Evolutionary conservation across 2,113 vertebrate species (phyloP).

Genomic region (Pterocles gutturalis): DNA sequence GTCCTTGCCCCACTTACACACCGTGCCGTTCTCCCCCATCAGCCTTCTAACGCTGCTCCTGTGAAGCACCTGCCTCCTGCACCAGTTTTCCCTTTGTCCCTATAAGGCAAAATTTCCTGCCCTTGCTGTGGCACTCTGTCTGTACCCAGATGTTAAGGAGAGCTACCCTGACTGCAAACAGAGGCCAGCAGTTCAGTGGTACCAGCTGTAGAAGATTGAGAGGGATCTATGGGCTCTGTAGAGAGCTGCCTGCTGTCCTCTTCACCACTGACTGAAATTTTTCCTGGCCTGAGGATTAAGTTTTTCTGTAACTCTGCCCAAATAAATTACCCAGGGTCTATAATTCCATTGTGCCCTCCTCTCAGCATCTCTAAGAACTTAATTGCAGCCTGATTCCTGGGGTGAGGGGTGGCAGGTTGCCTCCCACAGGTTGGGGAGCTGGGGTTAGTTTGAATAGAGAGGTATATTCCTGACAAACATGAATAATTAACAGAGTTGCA

Average conservation of each 20-base stretch:
- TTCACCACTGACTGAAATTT: not conserved
- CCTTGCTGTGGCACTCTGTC: not conserved
- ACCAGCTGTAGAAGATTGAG: not conserved
- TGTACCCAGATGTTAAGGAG: not conserved
- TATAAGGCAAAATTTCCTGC: not conserved
- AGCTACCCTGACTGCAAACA: not conserved
- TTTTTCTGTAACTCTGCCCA: slow-evolving; percentile 31
- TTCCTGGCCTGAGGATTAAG: not conserved
- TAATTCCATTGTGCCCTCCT: not conserved
- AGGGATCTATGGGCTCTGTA: not conserved
- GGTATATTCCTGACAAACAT: not conserved
- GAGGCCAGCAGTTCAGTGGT: not conserved
- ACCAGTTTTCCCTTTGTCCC: not conserved
- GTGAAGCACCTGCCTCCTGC: not conserved
- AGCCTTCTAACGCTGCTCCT: not conserved
- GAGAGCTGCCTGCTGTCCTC: not conserved
- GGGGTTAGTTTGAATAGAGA: not conserved
- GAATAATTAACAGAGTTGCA: slow-evolving; percentile 31
- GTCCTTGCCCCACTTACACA: not conserved
- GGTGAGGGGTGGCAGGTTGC: accelerated
- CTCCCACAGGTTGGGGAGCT: not conserved
- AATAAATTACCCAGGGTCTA: not conserved
- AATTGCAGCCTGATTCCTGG: not conserved
- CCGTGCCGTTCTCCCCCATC: not conserved
- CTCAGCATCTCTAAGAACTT: not conserved